Percentiles rank a stretch among this genome's conserved stretches.
phyloP scores from a whole-genome alignment of 2,113 vertebrate genomes.

The Enhydra lutris region DNA sequence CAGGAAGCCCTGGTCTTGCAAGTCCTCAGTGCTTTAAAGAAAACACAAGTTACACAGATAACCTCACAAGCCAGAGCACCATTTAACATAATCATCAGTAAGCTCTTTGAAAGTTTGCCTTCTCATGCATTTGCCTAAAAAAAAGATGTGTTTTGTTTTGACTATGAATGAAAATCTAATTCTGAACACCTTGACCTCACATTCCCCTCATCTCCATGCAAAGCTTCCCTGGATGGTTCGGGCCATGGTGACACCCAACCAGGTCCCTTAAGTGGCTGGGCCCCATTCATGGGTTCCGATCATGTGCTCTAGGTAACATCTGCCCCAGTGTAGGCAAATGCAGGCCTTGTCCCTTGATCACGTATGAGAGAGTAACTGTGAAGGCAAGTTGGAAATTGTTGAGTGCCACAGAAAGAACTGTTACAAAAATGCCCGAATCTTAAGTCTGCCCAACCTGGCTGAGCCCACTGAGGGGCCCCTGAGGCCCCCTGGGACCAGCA shows the following conservation, averaged over 20 bases:
- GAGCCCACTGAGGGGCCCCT: not conserved
- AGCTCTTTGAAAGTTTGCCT: not conserved
- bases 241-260: not conserved
- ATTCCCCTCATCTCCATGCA: not conserved
- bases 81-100: fast-evolving
- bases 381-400: fast-evolving
- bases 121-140: not conserved
- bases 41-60: fast-evolving
- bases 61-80: not conserved
- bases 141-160: not conserved
- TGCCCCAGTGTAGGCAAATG: not conserved
- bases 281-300: too few species aligned
- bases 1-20: not conserved
- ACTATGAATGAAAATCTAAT: not conserved
- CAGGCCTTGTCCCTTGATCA: not conserved
- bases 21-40: not conserved
- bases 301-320: not conserved
- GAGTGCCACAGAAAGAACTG: not conserved
- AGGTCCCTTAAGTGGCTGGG: not conserved
- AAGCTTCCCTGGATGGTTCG: not conserved
- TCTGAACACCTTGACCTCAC: not conserved
- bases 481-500: not conserved
- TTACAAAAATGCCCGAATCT: not conserved
- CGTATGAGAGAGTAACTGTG: not conserved
- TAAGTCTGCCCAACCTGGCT: not conserved